A percentile compares a stretch with the other conserved stretches of the same genome.
Evolutionary conservation across 2,797 vertebrate species (phyloP).

Genomic region (Rachycentron canadum): DNA sequence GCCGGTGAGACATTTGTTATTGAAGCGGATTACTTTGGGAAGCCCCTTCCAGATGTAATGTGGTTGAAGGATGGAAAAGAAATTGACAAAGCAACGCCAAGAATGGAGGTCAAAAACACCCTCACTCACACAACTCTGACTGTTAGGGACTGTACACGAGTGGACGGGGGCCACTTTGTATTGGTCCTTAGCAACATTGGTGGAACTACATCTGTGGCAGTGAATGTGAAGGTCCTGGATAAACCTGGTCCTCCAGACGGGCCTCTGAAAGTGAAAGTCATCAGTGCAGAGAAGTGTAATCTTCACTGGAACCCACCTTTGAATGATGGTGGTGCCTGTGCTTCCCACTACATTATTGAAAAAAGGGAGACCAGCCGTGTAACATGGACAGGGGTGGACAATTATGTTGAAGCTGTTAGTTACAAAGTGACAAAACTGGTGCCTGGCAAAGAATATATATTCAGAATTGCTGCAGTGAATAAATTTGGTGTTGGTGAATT

Average conservation of each 20-base stretch:
- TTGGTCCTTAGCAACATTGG: slow-evolving; percentile 91
- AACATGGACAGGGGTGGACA: slow-evolving; percentile 94
- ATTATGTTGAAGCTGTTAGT: slow-evolving; percentile 90
- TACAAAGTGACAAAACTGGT: slow-evolving; percentile 95
- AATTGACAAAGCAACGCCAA: slow-evolving; percentile 88
- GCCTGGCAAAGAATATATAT: slow-evolving; percentile 96
- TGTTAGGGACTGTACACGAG: slow-evolving; percentile 85
- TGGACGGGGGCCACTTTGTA: slow-evolving; percentile 93
- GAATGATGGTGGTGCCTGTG: slow-evolving; percentile 94
- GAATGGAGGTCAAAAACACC: slow-evolving; percentile 90
- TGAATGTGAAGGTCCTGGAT: slow-evolving; percentile 94
- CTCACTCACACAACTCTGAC: slow-evolving; percentile 91
- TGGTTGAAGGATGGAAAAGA: slow-evolving; percentile 93
- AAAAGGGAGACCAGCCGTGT: slow-evolving; percentile 96
- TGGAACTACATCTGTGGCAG: slow-evolving; percentile 90
- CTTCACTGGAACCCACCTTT: slow-evolving; percentile 93
- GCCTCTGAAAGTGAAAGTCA: slow-evolving; percentile 89
- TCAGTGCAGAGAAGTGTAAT: slow-evolving; percentile 93
- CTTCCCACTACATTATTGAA: slow-evolving; percentile 95
- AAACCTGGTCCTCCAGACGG: slow-evolving; percentile 94
- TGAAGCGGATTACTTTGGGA: slow-evolving; percentile 95
- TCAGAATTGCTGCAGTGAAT: slow-evolving; percentile 96
- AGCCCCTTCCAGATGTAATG: slow-evolving; percentile 91
- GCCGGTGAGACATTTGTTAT: slow-evolving; percentile 94
- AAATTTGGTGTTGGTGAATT: slow-evolving; percentile 97